Conservation (phyloP, 1,140 invertebrate species). For the Drosophila repletoides region DNA sequence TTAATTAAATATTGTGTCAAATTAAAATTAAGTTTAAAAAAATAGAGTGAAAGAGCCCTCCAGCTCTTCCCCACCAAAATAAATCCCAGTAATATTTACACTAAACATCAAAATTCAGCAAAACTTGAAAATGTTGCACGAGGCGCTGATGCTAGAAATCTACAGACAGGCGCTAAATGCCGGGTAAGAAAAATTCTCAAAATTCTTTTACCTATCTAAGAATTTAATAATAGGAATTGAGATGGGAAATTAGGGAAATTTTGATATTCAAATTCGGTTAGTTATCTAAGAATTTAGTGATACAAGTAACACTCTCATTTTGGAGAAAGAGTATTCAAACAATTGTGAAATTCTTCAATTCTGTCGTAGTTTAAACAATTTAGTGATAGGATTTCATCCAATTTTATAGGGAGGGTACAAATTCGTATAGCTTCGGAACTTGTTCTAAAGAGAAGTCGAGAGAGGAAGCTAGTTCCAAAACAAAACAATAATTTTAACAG, state of each 20-base stretch:
- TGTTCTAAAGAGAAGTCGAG: no score
- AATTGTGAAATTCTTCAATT: no score
- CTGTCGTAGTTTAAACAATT: no score
- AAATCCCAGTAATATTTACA: slow-evolving; percentile 22
- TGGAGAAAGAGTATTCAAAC: no score
- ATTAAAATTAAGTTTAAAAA: slow-evolving; percentile 52
- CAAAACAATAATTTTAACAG: no score
- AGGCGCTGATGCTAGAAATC: slow-evolving; percentile 82
- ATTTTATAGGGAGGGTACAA: no score
- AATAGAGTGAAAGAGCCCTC: background rate
- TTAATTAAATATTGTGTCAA: slow-evolving; percentile 67
- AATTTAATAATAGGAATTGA: background rate
- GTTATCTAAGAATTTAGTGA: no score
- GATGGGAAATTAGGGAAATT: background rate
- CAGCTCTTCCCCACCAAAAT: slow-evolving; percentile 1
- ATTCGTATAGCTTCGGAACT: no score
- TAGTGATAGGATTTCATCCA: no score
- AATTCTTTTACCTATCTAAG: background rate
- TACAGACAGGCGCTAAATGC: slow-evolving; percentile 82
- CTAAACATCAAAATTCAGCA: slow-evolving; percentile 73
- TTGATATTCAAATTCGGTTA: no score
- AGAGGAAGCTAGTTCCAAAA: no score
- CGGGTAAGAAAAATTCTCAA: slow-evolving; percentile 72
- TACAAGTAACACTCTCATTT: no score
- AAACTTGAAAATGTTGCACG: slow-evolving; percentile 82